phyloP scores from a whole-genome alignment of 1,140 invertebrate genomes.

The Homarus americanus region DNA sequence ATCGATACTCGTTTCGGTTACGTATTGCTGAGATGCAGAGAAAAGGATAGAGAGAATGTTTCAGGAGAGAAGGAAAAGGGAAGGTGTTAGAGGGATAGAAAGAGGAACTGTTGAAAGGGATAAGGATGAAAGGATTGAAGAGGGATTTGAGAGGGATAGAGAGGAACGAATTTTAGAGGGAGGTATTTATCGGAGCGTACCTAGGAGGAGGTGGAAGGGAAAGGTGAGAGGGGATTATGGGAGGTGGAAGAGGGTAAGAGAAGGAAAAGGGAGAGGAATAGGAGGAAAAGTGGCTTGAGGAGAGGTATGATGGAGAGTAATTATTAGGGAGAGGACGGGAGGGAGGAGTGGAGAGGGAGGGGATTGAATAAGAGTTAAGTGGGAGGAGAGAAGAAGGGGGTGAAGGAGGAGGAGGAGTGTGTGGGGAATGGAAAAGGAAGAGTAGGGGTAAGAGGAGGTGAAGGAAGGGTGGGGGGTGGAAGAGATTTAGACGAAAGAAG shows the following conservation, averaged over 20 bases:
- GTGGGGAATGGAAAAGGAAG: background rate
- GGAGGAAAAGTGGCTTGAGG: background rate
- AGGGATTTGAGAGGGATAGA: background rate
- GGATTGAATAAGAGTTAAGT: background rate
- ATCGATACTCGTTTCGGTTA: too few relatives aligned
- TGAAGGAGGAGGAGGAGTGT: too few relatives aligned
- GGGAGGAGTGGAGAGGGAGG: background rate
- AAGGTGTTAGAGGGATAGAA: background rate
- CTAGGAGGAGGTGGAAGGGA: too few relatives aligned
- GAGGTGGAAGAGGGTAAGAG: background rate
- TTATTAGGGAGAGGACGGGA: too few relatives aligned
- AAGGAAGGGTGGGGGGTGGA: background rate
- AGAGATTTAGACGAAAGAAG: too few relatives aligned
- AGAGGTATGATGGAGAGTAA: too few relatives aligned
- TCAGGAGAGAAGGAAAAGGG: background rate
- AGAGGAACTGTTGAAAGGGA: background rate
- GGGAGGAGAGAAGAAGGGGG: background rate
- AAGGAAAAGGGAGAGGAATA: background rate
- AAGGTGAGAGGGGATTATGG: background rate
- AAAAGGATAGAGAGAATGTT: background rate
- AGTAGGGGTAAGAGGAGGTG: background rate
- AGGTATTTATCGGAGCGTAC: too few relatives aligned
- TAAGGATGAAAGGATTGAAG: background rate
- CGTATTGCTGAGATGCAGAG: too few relatives aligned
- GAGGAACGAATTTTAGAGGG: background rate